Conservation (phyloP, 2,113 vertebrate genomes). For the Tetrao urogallus region DNA sequence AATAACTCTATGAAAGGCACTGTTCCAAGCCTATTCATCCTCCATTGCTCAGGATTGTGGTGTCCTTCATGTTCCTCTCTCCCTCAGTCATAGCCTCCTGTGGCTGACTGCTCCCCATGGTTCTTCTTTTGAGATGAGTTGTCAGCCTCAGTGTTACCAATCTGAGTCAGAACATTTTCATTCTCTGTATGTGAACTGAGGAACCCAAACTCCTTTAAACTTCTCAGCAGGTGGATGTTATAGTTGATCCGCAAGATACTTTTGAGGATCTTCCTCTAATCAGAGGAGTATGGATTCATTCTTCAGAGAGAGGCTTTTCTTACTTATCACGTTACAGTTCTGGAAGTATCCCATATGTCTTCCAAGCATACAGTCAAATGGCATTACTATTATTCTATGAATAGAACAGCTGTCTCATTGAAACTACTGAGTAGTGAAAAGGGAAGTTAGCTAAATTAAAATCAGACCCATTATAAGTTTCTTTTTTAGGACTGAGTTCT, state of each 20-base stretch:
- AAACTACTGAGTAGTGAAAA: not conserved
- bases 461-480: not conserved
- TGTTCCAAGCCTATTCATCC: not conserved
- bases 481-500: not conserved
- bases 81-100: not conserved
- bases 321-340: not conserved
- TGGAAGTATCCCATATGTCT: not conserved
- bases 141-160: not conserved
- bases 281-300: not conserved
- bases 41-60: accelerated
- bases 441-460: not conserved
- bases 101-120: not conserved
- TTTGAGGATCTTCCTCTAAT: constrained; percentile 10
- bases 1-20: not conserved
- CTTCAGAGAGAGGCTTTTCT: not conserved
- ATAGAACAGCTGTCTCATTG: not conserved
- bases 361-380: not conserved
- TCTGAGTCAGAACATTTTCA: not conserved
- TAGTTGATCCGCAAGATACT: not conserved
- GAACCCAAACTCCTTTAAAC: not conserved
- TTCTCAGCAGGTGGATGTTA: not conserved
- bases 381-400: not conserved
- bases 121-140: not conserved
- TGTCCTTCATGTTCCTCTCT: not conserved
- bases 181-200: not conserved